A percentile compares a stretch with the other conserved stretches of the same genome.
These are phyloP conservation scores for Agonopterix arenella DNA, from an alignment of 2,888 invertebrate genomes.

Conservation along the genomic window DNA sequence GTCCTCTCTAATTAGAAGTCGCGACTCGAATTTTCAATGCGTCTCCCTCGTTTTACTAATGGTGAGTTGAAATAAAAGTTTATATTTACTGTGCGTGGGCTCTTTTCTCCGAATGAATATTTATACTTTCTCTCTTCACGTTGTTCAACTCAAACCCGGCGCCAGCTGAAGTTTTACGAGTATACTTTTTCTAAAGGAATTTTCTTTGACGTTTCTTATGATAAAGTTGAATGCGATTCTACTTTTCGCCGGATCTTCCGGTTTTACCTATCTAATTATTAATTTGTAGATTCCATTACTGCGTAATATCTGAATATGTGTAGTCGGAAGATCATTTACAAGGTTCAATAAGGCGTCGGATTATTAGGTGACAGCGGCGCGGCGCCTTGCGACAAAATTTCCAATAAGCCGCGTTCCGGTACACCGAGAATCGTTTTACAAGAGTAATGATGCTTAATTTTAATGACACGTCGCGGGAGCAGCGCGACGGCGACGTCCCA, in stretches of 20 bases:
- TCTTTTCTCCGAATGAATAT: slow-evolving; percentile 63
- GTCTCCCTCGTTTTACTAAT: slow-evolving; percentile 50
- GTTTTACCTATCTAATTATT: no score
- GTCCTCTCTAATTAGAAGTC: slow-evolving; percentile 70
- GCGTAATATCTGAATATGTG: no score
- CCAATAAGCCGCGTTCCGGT: slow-evolving; percentile 66
- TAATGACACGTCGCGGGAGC: slow-evolving; percentile 69
- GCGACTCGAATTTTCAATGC: slow-evolving; percentile 71
- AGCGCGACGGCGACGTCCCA: slow-evolving; percentile 29
- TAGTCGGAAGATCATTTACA: no score
- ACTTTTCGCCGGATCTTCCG: slow-evolving; percentile 11
- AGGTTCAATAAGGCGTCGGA: slow-evolving; percentile 55
- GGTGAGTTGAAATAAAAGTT: slow-evolving; percentile 70
- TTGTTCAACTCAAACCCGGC: slow-evolving; percentile 59
- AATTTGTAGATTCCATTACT: no score
- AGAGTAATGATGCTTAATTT: slow-evolving; percentile 76
- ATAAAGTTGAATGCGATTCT: slow-evolving; percentile 32
- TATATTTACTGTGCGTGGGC: slow-evolving; percentile 70
- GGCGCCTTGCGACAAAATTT: slow-evolving; percentile 54
- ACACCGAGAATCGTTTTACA: slow-evolving; percentile 59
- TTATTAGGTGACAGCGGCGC: slow-evolving; percentile 55
- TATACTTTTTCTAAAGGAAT: slow-evolving; percentile 24
- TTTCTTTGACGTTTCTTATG: slow-evolving; percentile 45
- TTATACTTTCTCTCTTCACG: slow-evolving; percentile 60
- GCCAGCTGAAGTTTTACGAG: slow-evolving; percentile 46